phyloP scores from a whole-genome alignment of 1,140 invertebrate species.

The Leucophenga varia region DNA sequence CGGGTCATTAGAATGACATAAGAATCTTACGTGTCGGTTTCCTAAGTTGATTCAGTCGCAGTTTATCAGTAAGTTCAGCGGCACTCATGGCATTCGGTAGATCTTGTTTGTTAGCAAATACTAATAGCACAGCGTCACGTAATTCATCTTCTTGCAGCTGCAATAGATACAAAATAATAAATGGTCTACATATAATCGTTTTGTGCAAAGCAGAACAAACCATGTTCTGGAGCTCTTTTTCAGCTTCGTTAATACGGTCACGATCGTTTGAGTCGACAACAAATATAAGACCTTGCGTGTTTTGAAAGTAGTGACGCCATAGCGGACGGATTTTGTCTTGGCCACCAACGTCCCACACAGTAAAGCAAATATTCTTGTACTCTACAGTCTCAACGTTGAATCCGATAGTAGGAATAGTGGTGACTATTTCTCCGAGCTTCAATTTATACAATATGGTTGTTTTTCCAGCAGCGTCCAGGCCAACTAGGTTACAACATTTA shows the following conservation, averaged over 20 bases:
- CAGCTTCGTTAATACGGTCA: constrained; percentile 87
- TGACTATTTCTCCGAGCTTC: constrained; percentile 94
- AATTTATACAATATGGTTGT: constrained; percentile 96
- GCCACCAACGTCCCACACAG: constrained; percentile 95
- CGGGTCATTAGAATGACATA: too few relatives aligned
- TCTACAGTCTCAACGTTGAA: constrained; percentile 89
- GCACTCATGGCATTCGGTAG: constrained; percentile 97
- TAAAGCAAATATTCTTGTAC: constrained; percentile 95
- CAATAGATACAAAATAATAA: too few relatives aligned
- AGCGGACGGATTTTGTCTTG: constrained; percentile 89
- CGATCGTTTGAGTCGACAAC: constrained; percentile 96
- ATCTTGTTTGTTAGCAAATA: constrained; percentile 99
- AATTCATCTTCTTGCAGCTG: constrained; percentile 89
- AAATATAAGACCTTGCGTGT: constrained; percentile 96
- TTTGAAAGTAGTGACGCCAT: constrained; percentile 98
- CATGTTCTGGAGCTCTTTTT: constrained; percentile 91
- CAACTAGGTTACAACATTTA: constrained; percentile 63
- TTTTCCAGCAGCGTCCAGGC: constrained; percentile 93
- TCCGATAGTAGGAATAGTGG: constrained; percentile 94
- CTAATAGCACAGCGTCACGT: constrained; percentile 89
- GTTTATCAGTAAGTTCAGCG: constrained; percentile 91
- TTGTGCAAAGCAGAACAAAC: too few relatives aligned
- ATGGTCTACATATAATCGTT: too few relatives aligned
- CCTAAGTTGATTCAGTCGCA: constrained; percentile 83
- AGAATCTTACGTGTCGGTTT: constrained; percentile 69